These are phyloP conservation scores for Neoseiulus cucumeris DNA, from an alignment of 1,140 invertebrate species.

Conservation along the genomic window DNA sequence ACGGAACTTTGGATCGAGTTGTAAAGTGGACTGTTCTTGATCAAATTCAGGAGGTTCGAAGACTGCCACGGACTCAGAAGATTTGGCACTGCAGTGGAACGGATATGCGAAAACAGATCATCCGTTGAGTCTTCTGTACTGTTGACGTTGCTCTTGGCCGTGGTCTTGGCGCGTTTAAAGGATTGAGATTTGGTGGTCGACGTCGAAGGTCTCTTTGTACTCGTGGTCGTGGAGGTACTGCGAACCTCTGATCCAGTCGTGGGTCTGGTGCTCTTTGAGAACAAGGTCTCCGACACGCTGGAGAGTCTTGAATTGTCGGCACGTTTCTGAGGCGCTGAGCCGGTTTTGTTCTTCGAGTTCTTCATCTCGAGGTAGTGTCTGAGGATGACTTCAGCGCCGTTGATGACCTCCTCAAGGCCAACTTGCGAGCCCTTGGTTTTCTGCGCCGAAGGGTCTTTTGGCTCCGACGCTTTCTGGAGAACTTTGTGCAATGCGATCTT, in stretches of 20 bases:
- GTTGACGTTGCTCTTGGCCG: not conserved
- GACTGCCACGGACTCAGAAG: not conserved
- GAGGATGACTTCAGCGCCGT: not conserved
- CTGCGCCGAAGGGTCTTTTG: not conserved
- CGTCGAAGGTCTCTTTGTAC: not conserved
- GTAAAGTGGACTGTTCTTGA: not conserved
- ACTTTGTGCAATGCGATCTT: constrained; percentile 1
- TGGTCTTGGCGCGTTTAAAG: not conserved
- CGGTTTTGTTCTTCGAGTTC: not conserved
- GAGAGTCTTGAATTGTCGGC: not conserved
- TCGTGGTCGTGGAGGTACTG: not conserved
- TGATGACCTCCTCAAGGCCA: not conserved
- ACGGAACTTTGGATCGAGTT: not conserved
- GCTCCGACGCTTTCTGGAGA: not conserved
- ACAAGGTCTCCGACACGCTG: not conserved
- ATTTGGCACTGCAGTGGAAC: not conserved
- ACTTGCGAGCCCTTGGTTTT: not conserved
- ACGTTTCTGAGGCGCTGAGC: not conserved
- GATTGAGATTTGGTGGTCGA: not conserved
- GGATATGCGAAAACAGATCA: not conserved
- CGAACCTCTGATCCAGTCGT: not conserved
- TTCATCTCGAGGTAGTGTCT: not conserved
- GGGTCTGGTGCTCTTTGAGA: not conserved
- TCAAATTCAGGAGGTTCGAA: not conserved
- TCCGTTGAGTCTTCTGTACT: not conserved